Evolutionary conservation across 2,113 vertebrate species (phyloP).

Genomic region (Butorides virescens): DNA sequence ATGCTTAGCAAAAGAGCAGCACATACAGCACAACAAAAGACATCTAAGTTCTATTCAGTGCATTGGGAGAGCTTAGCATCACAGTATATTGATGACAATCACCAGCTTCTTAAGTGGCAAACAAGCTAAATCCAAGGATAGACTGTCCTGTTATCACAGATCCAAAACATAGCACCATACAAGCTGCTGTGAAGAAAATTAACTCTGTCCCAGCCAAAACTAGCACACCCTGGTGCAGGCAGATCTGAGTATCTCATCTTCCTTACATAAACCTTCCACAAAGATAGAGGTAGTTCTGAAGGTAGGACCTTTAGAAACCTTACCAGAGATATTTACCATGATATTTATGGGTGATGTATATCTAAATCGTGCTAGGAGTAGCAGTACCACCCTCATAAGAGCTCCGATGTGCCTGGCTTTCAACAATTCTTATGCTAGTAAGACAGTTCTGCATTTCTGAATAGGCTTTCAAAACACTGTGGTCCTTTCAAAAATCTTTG

Average conservation of each 20-base stretch:
- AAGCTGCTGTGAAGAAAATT: background rate
- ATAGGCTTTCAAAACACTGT: background rate
- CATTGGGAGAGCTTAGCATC: background rate
- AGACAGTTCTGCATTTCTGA: background rate
- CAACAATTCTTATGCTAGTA: background rate
- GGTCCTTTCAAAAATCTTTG: background rate
- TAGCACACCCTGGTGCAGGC: background rate
- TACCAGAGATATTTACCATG: background rate
- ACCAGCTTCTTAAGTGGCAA: background rate
- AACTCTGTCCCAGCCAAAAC: background rate
- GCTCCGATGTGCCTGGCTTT: background rate
- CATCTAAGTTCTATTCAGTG: background rate
- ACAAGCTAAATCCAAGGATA: background rate
- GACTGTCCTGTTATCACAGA: background rate
- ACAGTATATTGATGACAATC: background rate
- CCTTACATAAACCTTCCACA: background rate
- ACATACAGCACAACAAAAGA: background rate
- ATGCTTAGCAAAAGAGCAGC: background rate
- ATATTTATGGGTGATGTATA: background rate
- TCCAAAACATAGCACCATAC: background rate
- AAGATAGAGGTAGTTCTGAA: background rate
- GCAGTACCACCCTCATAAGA: background rate
- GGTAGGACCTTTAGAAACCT: background rate
- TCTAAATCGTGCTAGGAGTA: background rate
- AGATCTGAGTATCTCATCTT: background rate